Conservation (phyloP, 2,888 invertebrate genomes). For the Erynnis tages region DNA sequence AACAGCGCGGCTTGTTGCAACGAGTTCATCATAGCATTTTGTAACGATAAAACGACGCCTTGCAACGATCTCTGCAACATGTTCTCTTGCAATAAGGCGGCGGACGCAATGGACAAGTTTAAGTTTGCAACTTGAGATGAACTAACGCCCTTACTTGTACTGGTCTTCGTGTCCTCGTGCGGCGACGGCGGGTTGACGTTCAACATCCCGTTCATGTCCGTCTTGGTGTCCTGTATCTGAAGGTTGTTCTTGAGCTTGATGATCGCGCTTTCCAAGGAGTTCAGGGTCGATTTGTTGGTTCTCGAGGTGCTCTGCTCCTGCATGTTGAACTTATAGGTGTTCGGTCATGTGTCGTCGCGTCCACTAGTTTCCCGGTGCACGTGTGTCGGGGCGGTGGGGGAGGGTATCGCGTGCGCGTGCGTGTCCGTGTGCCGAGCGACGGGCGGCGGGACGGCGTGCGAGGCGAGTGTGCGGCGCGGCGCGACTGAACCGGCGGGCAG, state of each 20-base stretch:
- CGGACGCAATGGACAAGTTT: conserved; percentile 80
- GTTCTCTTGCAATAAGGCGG: conserved; percentile 83
- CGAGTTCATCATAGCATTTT: conserved; percentile 92
- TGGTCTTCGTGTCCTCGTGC: conserved; percentile 58
- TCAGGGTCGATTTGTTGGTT: conserved; percentile 70
- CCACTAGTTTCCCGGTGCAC: conserved; percentile 43
- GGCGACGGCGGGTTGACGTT: conserved; percentile 61
- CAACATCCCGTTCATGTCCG: conserved; percentile 66
- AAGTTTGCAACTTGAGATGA: conserved; percentile 62
- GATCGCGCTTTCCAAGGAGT: conserved; percentile 78
- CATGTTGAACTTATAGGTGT: conserved; percentile 51
- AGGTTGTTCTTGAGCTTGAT: conserved; percentile 78
- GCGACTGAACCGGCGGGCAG: conserved; percentile 77
- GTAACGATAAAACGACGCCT: conserved; percentile 89
- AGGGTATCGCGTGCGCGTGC: conserved; percentile 45
- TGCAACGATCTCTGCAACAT: conserved; percentile 88
- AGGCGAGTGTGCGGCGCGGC: conserved; percentile 72
- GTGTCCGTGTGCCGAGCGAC: conserved; percentile 66
- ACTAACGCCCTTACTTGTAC: conserved; percentile 71
- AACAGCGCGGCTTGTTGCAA: conserved; percentile 91
- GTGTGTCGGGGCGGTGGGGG: conserved; percentile 59
- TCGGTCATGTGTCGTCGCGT: conserved; percentile 40
- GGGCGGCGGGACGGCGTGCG: conserved; percentile 66
- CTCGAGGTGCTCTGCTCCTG: conserved; percentile 77
- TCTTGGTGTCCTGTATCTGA: conserved; percentile 75